Base-by-base conservation (phyloP, 1,140 invertebrate genomes). In the Drosophila kanapiae region DNA sequence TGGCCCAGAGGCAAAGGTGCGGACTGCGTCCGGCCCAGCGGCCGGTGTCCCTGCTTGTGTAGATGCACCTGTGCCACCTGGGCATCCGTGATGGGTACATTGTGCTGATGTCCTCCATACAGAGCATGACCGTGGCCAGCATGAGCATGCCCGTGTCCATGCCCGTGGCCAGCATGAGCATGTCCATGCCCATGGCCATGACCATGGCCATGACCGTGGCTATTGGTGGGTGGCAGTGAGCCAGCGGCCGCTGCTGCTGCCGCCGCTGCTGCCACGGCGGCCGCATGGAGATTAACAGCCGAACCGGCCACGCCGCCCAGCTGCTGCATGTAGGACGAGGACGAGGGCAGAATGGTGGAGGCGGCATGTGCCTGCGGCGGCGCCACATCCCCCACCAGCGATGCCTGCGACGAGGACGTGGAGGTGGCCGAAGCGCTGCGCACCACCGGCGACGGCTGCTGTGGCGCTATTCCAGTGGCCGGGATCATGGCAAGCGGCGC, bases 1-100 rank as follows among this genome's bases (percentile, higher is more conserved):
- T 99, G 97, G 4, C 98, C 98, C n/a, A 99, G 94, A 29, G 98
- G 98, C 77, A 99, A 93, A 0, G 98, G 98, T 6, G 98, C 98
- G 11, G 97, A 98, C 93, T 98, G 97, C n/a, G 98, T 98, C 84
- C 98, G 95, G 69, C 97, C 97, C 92, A 98, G 94, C 68, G 97
- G 97, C 77, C 97, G 95, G 84, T 96, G 95, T 78, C 95, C 94
- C 93, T 95, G 94, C 93, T 96, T 96, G 93, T 95, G 95, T 31
- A 97, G 94, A 88, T 96, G 95, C 75, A 96, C 96, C 87, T 96
- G 95, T 60, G 96, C 95, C 61, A 93, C 92, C 72, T 93, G 92
- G 37, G 91, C 91, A 78, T 95, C 95, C 88, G 91, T 94, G 93
- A 79, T 93, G 58, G 91, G 90, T 43, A 64, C 71, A 37, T 79